Evolutionary conservation across 2,797 vertebrate species (phyloP).

Genomic region (Aphelocoma californica): DNA sequence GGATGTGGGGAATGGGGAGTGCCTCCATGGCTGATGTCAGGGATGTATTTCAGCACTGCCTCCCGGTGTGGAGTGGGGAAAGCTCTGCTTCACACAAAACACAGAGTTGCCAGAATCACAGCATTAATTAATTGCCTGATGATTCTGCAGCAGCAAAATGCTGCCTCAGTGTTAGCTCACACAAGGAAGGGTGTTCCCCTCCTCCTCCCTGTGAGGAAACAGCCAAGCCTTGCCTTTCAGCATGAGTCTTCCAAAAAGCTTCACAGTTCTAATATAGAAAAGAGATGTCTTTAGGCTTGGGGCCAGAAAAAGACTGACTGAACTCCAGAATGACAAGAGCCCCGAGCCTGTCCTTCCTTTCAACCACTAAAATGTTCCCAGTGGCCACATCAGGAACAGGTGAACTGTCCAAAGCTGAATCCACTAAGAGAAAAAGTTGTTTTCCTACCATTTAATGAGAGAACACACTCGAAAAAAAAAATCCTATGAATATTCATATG

Average conservation of each 20-base stretch:
- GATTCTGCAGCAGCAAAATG: background rate
- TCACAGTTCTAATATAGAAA: accelerated
- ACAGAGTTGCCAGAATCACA: background rate
- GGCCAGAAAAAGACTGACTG: background rate
- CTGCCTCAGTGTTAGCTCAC: background rate
- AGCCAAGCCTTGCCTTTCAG: background rate
- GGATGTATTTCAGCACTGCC: background rate
- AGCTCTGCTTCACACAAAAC: accelerated
- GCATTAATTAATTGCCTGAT: background rate
- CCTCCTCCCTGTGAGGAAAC: background rate
- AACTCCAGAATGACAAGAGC: background rate
- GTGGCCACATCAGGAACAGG: background rate
- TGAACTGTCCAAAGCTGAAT: background rate
- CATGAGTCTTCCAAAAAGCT: background rate
- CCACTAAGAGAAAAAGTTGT: background rate
- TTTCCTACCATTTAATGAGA: background rate
- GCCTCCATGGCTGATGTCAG: background rate
- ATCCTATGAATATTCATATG: conserved; percentile 41
- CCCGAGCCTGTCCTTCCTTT: background rate
- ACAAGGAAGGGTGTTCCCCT: background rate
- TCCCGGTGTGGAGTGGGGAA: accelerated
- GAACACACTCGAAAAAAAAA: background rate
- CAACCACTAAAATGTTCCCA: background rate
- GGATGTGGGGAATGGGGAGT: accelerated
- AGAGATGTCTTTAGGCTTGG: background rate